Percentiles rank a stretch among this genome's conserved stretches.
Evolutionary conservation across 2,888 invertebrate genomes (phyloP).

Genomic region (Charanyca ferruginea): DNA sequence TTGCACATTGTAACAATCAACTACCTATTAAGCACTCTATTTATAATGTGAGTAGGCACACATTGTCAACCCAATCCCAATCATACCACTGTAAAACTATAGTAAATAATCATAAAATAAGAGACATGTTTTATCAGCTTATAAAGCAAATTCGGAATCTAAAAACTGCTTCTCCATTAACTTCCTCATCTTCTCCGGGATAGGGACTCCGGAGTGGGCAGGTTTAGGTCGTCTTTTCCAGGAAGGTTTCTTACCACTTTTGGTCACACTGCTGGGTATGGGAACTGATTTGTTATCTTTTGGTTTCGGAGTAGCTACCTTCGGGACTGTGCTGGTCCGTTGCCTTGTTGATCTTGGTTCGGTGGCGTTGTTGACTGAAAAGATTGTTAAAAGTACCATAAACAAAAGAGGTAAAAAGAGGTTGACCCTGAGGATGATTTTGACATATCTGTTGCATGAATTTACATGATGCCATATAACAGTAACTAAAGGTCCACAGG

Average conservation of each 20-base stretch:
- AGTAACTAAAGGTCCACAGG: no score
- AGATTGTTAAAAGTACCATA: neutral
- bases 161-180: conserved; percentile 74
- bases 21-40: neutral
- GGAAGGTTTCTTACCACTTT: conserved; percentile 77
- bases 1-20: neutral
- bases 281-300: conserved; percentile 76
- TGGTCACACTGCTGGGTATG: conserved; percentile 73
- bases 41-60: neutral
- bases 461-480: no score
- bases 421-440: no score
- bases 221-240: conserved; percentile 82
- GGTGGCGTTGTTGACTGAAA: conserved; percentile 71
- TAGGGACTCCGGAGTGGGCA: conserved; percentile 86
- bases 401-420: neutral
- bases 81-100: neutral
- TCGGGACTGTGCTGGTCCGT: conserved; percentile 75
- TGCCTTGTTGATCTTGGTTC: conserved; percentile 64
- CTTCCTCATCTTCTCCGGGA: conserved; percentile 84
- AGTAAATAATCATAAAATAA: neutral
- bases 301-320: conserved; percentile 76
- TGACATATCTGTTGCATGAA: no score
- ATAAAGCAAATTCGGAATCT: conserved; percentile 71
- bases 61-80: neutral
- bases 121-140: conserved; percentile 6